phyloP scores from a whole-genome alignment of 1,140 invertebrate species.

The Hermetia illucens region DNA sequence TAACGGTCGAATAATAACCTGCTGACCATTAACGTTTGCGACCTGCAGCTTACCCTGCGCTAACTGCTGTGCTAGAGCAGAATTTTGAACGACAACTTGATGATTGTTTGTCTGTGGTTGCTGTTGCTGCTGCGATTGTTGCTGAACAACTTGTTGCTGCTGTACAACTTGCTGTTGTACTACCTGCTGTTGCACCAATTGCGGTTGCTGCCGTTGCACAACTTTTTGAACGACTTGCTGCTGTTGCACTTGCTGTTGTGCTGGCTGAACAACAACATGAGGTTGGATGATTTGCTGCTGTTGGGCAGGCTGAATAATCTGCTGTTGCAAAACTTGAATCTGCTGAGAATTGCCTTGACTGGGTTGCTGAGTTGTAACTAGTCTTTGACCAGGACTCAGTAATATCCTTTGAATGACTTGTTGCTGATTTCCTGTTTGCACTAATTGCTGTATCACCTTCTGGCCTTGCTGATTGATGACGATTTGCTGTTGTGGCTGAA shows the following conservation, averaged over 20 bases:
- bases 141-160: slow-evolving; percentile 17
- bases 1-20: slow-evolving; percentile 57
- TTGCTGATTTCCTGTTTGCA: slow-evolving; percentile 29
- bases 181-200: slow-evolving; percentile 8
- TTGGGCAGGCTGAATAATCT: slow-evolving; percentile 16
- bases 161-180: slow-evolving; percentile 11
- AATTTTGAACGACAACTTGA: slow-evolving; percentile 62
- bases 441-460: slow-evolving; percentile 28
- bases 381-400: slow-evolving; percentile 26
- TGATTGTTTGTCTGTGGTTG: slow-evolving; percentile 27
- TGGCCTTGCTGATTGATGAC: slow-evolving; percentile 21
- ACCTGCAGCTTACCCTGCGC: slow-evolving; percentile 64
- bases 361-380: slow-evolving; percentile 20
- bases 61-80: slow-evolving; percentile 56
- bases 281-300: slow-evolving; percentile 15
- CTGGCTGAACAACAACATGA: slow-evolving; percentile 7
- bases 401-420: slow-evolving; percentile 28
- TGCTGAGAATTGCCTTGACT: slow-evolving; percentile 15
- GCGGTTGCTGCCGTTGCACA: slow-evolving; percentile 12
- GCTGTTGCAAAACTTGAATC: slow-evolving; percentile 23
- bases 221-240: background rate
- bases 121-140: slow-evolving; percentile 16
- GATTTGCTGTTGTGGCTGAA: slow-evolving; percentile 13
- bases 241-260: slow-evolving; percentile 8
- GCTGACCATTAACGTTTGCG: slow-evolving; percentile 70